phyloP scores from a whole-genome alignment of 2,888 invertebrate species.

The Baronia brevicornis region DNA sequence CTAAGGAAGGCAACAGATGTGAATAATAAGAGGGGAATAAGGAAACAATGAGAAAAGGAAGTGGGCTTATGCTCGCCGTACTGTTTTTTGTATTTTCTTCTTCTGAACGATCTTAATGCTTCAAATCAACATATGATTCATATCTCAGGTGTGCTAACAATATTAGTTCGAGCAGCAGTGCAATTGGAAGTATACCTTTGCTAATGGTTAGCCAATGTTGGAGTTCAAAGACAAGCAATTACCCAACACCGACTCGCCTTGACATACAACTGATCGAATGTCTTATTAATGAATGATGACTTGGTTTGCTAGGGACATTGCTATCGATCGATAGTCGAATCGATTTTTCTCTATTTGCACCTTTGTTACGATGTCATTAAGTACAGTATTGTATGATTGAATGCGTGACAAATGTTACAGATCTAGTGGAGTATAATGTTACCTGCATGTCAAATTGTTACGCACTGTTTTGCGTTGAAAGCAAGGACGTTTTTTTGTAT shows the following conservation, averaged over 20 bases:
- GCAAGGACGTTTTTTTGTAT: slow-evolving; percentile 9
- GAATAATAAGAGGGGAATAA: no score
- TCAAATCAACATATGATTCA: no score
- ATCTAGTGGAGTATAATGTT: slow-evolving; percentile 5
- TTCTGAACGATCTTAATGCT: no score
- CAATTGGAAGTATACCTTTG: no score
- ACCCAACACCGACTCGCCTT: slow-evolving; percentile 22
- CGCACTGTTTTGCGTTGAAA: slow-evolving; percentile 3
- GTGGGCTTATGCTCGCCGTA: no score
- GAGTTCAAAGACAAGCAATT: slow-evolving; percentile 16
- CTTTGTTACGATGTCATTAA: background rate
- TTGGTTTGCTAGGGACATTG: slow-evolving; percentile 11
- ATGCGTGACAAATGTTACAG: slow-evolving; percentile 4
- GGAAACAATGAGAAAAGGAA: no score
- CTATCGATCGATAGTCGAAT: slow-evolving; percentile 3
- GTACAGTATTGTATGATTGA: background rate
- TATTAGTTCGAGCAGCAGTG: no score
- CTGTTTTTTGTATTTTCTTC: no score
- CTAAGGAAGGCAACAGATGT: no score
- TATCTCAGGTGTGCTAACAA: no score
- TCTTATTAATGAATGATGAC: slow-evolving; percentile 21
- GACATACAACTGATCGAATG: slow-evolving; percentile 23
- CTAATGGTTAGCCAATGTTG: slow-evolving; percentile 18
- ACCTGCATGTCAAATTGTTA: slow-evolving; percentile 12
- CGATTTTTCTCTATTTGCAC: background rate